Evolutionary conservation across 2,888 invertebrate genomes (phyloP), one percentile per base, ranked within the genome.

Genomic region (Eupeodes latifasciatus): DNA sequence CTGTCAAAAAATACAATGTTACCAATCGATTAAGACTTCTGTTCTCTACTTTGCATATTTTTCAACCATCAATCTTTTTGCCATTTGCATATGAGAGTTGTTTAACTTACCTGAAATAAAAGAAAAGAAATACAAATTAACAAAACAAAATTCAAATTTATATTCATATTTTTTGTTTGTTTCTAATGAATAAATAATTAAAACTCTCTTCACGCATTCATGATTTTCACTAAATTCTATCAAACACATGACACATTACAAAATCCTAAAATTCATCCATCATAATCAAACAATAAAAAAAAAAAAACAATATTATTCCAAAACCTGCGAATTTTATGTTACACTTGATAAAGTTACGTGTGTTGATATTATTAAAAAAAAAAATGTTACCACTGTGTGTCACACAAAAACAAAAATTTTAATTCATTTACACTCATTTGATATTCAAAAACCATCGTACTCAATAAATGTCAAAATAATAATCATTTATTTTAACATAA

Each of bases 401-500:
- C 44, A 44, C 40, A 59, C 11, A 72, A 51, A 14, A 36, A 7
- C 11, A 27, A 27, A 27, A 27, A 69, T 69, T 53, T 36, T 5
- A 69, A 55, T 72, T 12, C 10, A 62, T 9, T 55, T 40, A 16
- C 16, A 16, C 71, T 79, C 74, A 82, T 86, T 86, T 59, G 14
- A 16, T 11, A 86, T 82, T 86, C 86, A 77, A 80, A 87, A 83
- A 19, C 34, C 53, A n/a, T 67, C 69, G n/a, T 55, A 57, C 47
- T 40, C 66, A 77, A 72, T 86, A 79, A 86, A 82, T 76, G 75
- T 72, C 79, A 79, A 62, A 82, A 64, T 40, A 82, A 64, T 40
- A 55, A 72, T 62, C 80, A 40, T 87, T 87, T 87, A 84, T 72
- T 80, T 57, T 57, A 72, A 57, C 80, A 84, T 84, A 74, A 87